Base-by-base conservation (phyloP, 2,113 vertebrate species). In the Halichoerus grypus region DNA sequence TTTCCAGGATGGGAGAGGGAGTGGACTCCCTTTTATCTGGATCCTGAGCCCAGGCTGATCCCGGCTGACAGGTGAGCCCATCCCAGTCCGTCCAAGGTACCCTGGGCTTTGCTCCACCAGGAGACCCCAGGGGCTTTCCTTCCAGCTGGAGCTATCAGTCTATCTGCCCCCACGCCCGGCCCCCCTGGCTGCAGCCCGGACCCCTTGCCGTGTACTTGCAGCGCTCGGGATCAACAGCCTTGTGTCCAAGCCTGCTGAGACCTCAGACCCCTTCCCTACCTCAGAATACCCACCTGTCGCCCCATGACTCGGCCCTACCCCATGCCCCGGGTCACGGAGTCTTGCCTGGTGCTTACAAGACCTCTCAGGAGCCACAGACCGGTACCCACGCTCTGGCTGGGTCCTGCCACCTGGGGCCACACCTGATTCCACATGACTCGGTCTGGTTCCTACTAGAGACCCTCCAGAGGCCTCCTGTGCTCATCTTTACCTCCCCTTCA, bases 91-190 rank as follows among this genome's bases (percentile, higher is more conserved):
- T 42, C 31, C 61, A 16, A 74, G 59, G 31, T n/a, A 7, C 8
- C 63, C 26, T 61, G 67, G 61, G 42, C 22, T 53, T 76, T 10
- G 3, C 31, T 31, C 36, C 28, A 53, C 91, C 46, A 9, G 74
- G 42, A 95, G 39, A 31, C n/a, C 4, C 15, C 15, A 55, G 31
- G n/a, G 26, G 14, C 26, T 42, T 46, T 31, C 31, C 14, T 61
- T 49, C 49, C 0, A 0, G 11, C 15, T 5, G 53, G n/a, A 39
- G 31, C 6, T 4, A 4, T 24, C 26, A 4, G 7, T 36, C 61
- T 21, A 5, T 22, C 36, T 33, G 39, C 31, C 71, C 81, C 88
- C 1, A 24, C 1, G n/a, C 51, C 26, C 69, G 4, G 84, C 49
- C 7, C 11, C 11, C 31, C 18, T 7, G 11, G 76, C 24, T 31